Evolutionary conservation across 1,140 invertebrate genomes (phyloP), one percentile per base, ranked within the genome.

Genomic region (Leptinotarsa lineolata): DNA sequence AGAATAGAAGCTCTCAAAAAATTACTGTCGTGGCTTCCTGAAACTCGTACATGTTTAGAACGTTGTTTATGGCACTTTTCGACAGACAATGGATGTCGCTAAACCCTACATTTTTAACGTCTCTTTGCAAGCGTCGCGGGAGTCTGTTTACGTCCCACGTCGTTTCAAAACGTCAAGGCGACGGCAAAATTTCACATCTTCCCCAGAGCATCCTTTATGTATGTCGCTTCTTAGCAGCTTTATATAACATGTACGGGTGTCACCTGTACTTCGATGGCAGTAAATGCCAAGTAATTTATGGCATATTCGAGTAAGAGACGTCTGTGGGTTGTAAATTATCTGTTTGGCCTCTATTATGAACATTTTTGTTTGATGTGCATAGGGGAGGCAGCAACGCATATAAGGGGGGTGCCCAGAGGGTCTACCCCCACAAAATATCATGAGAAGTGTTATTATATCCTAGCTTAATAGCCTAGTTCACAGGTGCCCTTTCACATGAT

Each of bases 301-400:
- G 48, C 48, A 54, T 54, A 54, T 18, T 54, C 48, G 48, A 54
- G 6, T 54, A 54, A 54, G 48, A 54, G 4, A 18, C n/a, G 15
- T 54, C 48, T 54, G 48, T 54, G 48, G 48, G 48, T n/a, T 54
- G 48, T 54, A 54, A 54, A 54, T 54, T 16, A 54, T 54, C 15
- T 54, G 48, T 54, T 54, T n/a, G 48, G 48, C 16, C n/a, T 12
- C 48, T 54, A 54, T 54, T 54, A 54, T 54, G n/a, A 18, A 54
- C 13, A 16, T 54, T 54, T 18, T 54, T 13, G 48, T 54, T 54
- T 54, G 48, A 18, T 54, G 6, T 11, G 30, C 8, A 39, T 39
- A 39, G 30, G 30, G 30, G 30, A 39, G 30, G 8, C 30, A 39
- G 30, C 30, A 8, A 39, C 30, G 30, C 11, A 39, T 39, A 39